Base-by-base conservation (phyloP, 2,888 invertebrate genomes). In the Lobophora halterata region DNA sequence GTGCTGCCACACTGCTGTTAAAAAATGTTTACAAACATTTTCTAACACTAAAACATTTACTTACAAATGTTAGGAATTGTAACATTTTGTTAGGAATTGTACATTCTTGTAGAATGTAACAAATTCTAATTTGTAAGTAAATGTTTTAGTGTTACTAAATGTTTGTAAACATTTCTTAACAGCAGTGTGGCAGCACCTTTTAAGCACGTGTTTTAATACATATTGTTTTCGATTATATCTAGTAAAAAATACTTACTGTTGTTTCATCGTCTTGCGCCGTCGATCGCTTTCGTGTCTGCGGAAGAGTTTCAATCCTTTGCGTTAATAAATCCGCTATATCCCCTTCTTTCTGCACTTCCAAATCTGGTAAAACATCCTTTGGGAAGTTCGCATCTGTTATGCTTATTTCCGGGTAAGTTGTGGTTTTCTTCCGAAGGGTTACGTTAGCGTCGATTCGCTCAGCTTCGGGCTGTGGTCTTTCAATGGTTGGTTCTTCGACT, bases 291-390 rank as follows among this genome's bases (percentile, higher is more conserved):
- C 53, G 45, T 1, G 49, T 36, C 21, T 51, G 61, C 1, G 70
- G 65, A 0, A 63, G 12, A 0, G 62, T 61, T 10, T 60, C 52
- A 8, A 82, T 29, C 16, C 70, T 71, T 42, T 83, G 85, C 5
- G 82, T 81, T 0, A 64, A 65, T 30, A 79, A 35, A 0, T 78
- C 69, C 0, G 67, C 39, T 31, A 77, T 60, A 19, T 79, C 78
- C 11, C 58, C 16, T n/a, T 59, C 59, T 6, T 16, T 20, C 8
- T 13, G 16, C 14, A 18, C 23, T 7, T 32, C 25, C 7, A 18
- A 14, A 17, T 27, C 18, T 5, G 12, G 7, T 29, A 56, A 21
- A 12, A 5, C 24, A 5, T 53, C 58, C 14, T 44, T 52, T 0
- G 56, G 43, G 2, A 49, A 29, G 4, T 62, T 47, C 14, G 34